phyloP scores from a whole-genome alignment of 2,113 vertebrate genomes.

The Mionectes macconnelli region DNA sequence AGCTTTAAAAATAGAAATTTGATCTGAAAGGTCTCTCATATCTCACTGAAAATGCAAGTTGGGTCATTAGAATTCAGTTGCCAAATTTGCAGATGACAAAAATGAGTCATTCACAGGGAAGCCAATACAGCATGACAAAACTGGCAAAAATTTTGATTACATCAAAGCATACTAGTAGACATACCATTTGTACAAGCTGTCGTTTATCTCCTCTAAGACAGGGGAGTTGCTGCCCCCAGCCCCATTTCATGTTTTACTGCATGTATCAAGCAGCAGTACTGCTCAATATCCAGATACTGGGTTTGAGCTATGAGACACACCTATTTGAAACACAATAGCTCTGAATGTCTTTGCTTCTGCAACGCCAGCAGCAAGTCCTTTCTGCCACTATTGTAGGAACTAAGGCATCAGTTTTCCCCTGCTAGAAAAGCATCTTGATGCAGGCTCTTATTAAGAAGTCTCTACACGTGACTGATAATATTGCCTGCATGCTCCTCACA shows the following conservation, averaged over 20 bases:
- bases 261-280: not conserved
- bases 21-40: not conserved
- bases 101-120: not conserved
- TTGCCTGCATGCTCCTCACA: not conserved
- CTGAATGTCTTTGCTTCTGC: not conserved
- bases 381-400: not conserved
- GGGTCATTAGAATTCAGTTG: not conserved
- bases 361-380: not conserved
- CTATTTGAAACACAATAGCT: not conserved
- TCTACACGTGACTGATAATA: not conserved
- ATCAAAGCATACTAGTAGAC: not conserved
- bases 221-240: not conserved
- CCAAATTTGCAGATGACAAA: not conserved
- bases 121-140: not conserved
- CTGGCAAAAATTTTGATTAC: not conserved
- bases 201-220: not conserved
- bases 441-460: not conserved
- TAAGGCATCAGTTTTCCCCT: not conserved
- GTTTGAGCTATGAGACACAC: not conserved
- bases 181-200: not conserved
- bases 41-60: not conserved
- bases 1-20: not conserved
- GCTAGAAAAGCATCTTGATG: not conserved
- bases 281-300: not conserved
- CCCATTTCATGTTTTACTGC: not conserved